Percentiles rank a stretch among this genome's conserved stretches.
phyloP scores from a whole-genome alignment of 2,113 vertebrate genomes.

The Myiozetetes cayanensis region DNA sequence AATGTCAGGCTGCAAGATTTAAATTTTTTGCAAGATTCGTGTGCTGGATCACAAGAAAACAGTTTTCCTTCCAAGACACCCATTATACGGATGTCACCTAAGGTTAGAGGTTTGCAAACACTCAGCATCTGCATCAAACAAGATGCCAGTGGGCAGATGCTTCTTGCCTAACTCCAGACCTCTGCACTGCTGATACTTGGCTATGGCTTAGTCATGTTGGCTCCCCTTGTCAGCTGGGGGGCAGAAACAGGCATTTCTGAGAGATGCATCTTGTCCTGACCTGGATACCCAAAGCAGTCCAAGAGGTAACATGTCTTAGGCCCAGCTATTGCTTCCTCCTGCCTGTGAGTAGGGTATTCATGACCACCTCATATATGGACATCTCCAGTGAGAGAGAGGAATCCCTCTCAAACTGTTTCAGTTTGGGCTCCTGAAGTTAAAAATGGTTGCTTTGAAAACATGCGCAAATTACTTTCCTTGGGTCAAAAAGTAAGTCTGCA shows the following conservation, averaged over 20 bases:
- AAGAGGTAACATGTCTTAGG: background rate
- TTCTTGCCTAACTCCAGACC: background rate
- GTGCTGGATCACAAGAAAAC: background rate
- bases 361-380: background rate
- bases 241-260: background rate
- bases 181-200: background rate
- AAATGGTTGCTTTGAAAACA: background rate
- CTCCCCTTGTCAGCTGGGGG: background rate
- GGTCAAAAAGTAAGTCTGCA: background rate
- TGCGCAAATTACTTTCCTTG: background rate
- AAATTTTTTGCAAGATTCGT: background rate
- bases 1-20: background rate
- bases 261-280: background rate
- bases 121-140: background rate
- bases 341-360: fast-evolving
- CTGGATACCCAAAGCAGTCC: background rate
- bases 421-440: background rate
- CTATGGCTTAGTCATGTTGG: fast-evolving
- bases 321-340: background rate
- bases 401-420: background rate
- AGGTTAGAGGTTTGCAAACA: background rate
- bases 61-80: background rate
- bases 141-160: background rate
- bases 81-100: background rate
- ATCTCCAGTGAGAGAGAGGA: background rate